Percentiles rank a stretch among this genome's conserved stretches.
These are phyloP conservation scores for Todus mexicanus DNA, from an alignment of 2,797 vertebrate genomes.

Conservation along the genomic window DNA sequence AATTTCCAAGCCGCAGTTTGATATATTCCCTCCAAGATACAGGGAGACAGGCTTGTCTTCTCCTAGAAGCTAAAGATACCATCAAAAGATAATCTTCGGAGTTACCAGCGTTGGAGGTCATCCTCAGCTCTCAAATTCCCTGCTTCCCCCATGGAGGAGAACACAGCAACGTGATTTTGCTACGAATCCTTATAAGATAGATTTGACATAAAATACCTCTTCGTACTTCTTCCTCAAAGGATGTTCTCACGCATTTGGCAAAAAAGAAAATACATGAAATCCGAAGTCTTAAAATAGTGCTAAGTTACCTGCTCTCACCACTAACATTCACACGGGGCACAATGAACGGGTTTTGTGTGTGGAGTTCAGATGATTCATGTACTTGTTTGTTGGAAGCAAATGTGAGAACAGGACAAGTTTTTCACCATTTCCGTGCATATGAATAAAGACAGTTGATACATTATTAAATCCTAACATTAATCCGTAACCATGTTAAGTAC, in stretches of 20 bases:
- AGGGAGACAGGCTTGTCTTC: neutral
- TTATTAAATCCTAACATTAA: neutral
- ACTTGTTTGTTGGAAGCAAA: neutral
- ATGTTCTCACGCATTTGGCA: neutral
- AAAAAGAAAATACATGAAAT: neutral
- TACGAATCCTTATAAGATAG: neutral
- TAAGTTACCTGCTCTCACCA: neutral
- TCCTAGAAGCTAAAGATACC: neutral
- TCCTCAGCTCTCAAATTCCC: neutral
- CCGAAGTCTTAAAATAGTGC: neutral
- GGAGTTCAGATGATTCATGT: neutral
- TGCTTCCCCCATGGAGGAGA: neutral
- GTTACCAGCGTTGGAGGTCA: slow-evolving; percentile 11
- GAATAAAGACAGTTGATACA: neutral
- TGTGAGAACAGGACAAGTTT: neutral
- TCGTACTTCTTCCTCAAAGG: neutral
- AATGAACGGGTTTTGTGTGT: neutral
- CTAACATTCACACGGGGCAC: neutral
- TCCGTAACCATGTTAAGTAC: neutral
- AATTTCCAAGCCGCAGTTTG: neutral
- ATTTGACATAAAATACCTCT: neutral
- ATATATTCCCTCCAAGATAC: neutral
- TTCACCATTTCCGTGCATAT: neutral
- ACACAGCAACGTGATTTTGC: neutral
- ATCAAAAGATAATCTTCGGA: slow-evolving; percentile 11